Percentiles rank a stretch among this genome's conserved stretches.
phyloP scores from a whole-genome alignment of 2,113 vertebrate genomes.

The Cryptotis parvus region DNA sequence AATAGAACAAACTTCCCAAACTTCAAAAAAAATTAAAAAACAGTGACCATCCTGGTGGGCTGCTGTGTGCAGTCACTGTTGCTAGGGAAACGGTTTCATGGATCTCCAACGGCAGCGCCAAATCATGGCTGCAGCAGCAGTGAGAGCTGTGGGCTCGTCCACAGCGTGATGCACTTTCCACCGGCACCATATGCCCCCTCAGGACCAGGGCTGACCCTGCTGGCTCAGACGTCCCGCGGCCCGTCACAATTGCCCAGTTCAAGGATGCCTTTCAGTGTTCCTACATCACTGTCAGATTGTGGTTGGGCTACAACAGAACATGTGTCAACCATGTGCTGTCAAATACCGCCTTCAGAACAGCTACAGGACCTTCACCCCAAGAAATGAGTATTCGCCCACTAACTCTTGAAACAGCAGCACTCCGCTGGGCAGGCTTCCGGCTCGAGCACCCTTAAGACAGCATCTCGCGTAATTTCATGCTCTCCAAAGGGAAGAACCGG shows the following conservation, averaged over 20 bases:
- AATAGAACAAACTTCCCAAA: background rate
- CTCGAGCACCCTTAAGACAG: accelerated
- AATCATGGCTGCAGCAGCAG: background rate
- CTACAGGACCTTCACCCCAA: background rate
- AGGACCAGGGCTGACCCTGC: background rate
- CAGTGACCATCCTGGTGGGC: background rate
- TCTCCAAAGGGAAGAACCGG: background rate
- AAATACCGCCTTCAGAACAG: background rate
- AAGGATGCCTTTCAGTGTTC: background rate
- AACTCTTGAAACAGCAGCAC: accelerated
- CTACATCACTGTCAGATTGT: background rate
- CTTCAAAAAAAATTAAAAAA: background rate
- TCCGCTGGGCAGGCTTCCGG: too few species aligned
- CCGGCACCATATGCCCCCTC: too few species aligned
- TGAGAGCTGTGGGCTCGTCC: too few species aligned
- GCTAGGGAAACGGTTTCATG: background rate
- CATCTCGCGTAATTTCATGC: accelerated
- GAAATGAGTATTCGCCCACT: background rate
- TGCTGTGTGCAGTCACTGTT: background rate
- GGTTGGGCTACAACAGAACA: background rate
- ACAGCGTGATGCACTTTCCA: too few species aligned
- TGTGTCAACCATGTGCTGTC: background rate
- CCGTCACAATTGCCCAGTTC: background rate
- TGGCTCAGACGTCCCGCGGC: background rate
- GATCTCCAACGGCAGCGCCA: background rate